Base-by-base conservation (phyloP, 2,888 invertebrate species). In the Drosophila borealis region DNA sequence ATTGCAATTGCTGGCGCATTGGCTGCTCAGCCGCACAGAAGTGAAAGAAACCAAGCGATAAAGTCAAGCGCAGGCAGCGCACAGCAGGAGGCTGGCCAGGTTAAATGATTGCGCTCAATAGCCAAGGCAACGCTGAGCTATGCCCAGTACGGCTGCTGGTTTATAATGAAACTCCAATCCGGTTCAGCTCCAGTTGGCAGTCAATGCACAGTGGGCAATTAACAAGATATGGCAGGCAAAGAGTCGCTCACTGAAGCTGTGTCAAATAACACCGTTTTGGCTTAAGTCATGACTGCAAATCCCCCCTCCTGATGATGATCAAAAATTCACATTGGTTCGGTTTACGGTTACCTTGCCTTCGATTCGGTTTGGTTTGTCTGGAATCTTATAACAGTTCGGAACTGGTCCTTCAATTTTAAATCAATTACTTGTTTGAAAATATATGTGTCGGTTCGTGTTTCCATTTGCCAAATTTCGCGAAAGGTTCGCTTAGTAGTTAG, bases 151-250 rank as follows among this genome's bases (percentile, higher is more conserved):
- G 21, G 10, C 68, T 37, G 56, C 37, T 50, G 25, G 39, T 50
- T 66, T 74, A 74, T 70, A 81, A 79, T 74, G 68, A 71, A 81
- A 70, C 61, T 60, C 50, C 76, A 44, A 48, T 61, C 50, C 60
- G n/a, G 3, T 46, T 46, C 21, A 41, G 39, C 34, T 44, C 50
- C 57, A 60, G 55, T 67, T 68, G 61, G 41, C 45, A 33, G 14
- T n/a, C 29, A 9, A 19, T 10, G 55, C 1, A 45, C 55, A 1
- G 13, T 55, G 55, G 36, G 29, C 9, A 11, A 14, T 9, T 17
- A n/a, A 8, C 8, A 14, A 14, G 13, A 17, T 17, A n/a, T 10
- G 1, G 4, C 17, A 42, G 17, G 4, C 42, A 19, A 19, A 42
- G 11, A 10, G 10, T 36, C 13, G 3, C 36, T 36, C 10, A 13